Evolutionary conservation across 2,888 invertebrate genomes (phyloP).

Genomic region (Scaptomyza reducta): DNA sequence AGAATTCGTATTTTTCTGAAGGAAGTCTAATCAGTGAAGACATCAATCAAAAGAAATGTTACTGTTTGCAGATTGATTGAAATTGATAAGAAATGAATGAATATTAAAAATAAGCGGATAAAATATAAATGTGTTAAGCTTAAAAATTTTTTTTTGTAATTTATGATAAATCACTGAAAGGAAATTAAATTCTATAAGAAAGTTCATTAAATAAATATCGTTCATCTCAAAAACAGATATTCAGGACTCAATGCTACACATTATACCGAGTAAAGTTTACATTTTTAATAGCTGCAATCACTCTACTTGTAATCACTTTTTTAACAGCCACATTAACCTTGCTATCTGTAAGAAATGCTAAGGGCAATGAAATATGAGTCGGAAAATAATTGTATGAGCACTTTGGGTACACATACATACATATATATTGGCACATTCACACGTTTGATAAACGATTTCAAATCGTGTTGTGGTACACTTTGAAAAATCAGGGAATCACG

Average conservation of each 20-base stretch:
- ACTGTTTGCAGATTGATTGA: slow-evolving; percentile 31
- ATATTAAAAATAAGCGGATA: not conserved
- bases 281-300: not conserved
- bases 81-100: slow-evolving; percentile 12
- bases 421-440: slow-evolving; percentile 6
- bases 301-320: not conserved
- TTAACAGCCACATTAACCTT: slow-evolving; percentile 8
- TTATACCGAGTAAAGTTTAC: not conserved
- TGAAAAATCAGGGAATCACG: slow-evolving; percentile 31
- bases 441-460: not conserved
- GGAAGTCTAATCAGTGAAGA: slow-evolving; percentile 6
- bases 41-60: slow-evolving; percentile 40
- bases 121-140: no score
- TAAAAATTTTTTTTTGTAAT: no score
- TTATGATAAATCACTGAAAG: not conserved
- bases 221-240: not conserved
- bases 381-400: slow-evolving; percentile 1
- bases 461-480: slow-evolving; percentile 8
- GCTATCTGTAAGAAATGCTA: not conserved
- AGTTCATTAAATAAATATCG: no score
- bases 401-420: not conserved
- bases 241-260: not conserved
- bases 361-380: slow-evolving; percentile 4
- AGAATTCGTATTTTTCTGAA: slow-evolving; percentile 5
- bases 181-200: not conserved